Base-by-base conservation (phyloP, 2,797 vertebrate species). In the Pseudopleuronectes americanus region DNA sequence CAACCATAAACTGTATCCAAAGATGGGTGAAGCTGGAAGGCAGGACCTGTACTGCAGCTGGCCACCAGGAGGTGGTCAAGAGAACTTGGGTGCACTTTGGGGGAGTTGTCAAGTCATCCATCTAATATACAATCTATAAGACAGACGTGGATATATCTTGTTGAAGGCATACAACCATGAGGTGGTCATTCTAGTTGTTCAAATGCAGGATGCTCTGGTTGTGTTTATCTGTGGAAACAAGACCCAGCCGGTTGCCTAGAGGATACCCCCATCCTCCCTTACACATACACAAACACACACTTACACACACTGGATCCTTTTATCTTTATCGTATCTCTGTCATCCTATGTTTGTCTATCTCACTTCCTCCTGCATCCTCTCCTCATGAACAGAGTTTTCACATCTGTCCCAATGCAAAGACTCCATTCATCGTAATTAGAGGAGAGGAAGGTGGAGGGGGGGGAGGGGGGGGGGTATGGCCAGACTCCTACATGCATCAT, bases 401-500 rank as follows among this genome's bases (percentile, higher is more conserved):
- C 77, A 68, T 77, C 55, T 80, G 71, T 68, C 66, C 55, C 7
- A 2, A n/a, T 68, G 75, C 77, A 77, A 64, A 66, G 21, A 52
- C 45, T 78, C 80, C 74, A 60, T 71, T 89, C 79, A 76, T 81
- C 74, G 24, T 75, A 58, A 64, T 84, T 63, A 71, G 60, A 57
- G 61, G 63, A 49, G 48, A 57, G 45, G 61, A 2, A 49, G 62
- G 24, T 12, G 3, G 21, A 4, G 51, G 16, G 7, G 8, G 33
- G 33, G 8, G 24, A 1, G 3, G 24, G 24, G 24, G 24, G 24
- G 24, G 76, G 12, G 8, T 76, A 65, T 76, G 85, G 81, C 71
- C 76, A 66, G 68, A 87, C 76, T 78, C 49, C 75, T 83, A 60
- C 73, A 76, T 77, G 76, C 77, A 74, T 74, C 64, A 68, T 84